Conservation (phyloP, 2,797 vertebrate species). For the Paramormyrops hopkinsi region DNA sequence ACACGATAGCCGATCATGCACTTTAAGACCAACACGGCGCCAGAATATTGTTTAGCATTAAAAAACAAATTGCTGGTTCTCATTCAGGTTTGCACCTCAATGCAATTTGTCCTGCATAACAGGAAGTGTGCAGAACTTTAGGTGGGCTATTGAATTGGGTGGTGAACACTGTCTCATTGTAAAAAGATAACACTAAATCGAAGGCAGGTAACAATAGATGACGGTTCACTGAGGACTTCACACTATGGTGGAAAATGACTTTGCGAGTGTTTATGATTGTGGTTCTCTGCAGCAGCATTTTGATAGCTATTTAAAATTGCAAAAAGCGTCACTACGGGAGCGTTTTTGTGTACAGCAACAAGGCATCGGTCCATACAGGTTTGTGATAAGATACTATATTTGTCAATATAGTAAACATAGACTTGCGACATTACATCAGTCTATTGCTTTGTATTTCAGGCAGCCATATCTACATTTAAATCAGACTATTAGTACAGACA, state of each 20-base stretch:
- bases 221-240: neutral
- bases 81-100: neutral
- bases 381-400: neutral
- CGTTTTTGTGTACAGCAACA: neutral
- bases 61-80: neutral
- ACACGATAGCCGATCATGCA: neutral
- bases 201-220: neutral
- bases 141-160: neutral
- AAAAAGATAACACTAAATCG: neutral
- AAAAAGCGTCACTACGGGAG: neutral
- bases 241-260: neutral
- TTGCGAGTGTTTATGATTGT: neutral
- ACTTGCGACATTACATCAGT: neutral
- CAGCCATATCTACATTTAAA: neutral
- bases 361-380: neutral
- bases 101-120: neutral
- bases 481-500: neutral
- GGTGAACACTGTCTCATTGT: neutral
- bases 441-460: neutral
- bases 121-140: neutral
- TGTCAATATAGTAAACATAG: neutral
- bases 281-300: neutral
- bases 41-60: neutral
- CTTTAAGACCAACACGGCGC: neutral
- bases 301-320: neutral